Conservation (phyloP, 2,888 invertebrate genomes). For the Heteromurus nitidus region DNA sequence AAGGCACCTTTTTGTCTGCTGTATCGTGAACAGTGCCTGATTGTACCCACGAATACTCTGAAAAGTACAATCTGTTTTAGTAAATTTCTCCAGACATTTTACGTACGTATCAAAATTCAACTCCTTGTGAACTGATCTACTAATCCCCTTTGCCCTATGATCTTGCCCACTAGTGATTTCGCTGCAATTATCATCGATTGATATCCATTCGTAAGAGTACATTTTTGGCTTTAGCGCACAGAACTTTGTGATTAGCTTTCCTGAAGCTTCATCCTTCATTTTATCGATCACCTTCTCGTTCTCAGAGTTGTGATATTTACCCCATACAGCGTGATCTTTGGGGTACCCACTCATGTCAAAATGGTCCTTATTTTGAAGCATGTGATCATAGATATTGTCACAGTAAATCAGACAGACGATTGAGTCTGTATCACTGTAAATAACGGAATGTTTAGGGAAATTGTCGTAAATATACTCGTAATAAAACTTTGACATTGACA, state of each 20-base stretch:
- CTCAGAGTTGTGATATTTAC: slow-evolving; percentile 22
- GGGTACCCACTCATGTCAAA: slow-evolving; percentile 47
- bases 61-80: slow-evolving; percentile 2
- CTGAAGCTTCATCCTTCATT: slow-evolving; percentile 48
- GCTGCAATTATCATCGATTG: neutral
- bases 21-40: slow-evolving; percentile 11
- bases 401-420: neutral
- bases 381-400: slow-evolving; percentile 46
- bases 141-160: slow-evolving; percentile 54
- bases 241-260: neutral
- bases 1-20: slow-evolving; percentile 23
- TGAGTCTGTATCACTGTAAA: slow-evolving; percentile 52
- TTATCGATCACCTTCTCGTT: slow-evolving; percentile 24
- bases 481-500: slow-evolving; percentile 34
- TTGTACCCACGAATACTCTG: slow-evolving; percentile 27
- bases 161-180: neutral
- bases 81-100: neutral
- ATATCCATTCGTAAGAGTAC: slow-evolving; percentile 9
- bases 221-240: slow-evolving; percentile 14
- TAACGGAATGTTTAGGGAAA: neutral
- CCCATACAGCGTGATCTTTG: slow-evolving; percentile 17
- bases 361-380: neutral
- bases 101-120: slow-evolving; percentile 21
- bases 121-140: slow-evolving; percentile 14
- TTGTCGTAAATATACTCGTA: slow-evolving; percentile 33